phyloP scores from a whole-genome alignment of 2,797 vertebrate genomes.

The Chiroxiphia lanceolata region DNA sequence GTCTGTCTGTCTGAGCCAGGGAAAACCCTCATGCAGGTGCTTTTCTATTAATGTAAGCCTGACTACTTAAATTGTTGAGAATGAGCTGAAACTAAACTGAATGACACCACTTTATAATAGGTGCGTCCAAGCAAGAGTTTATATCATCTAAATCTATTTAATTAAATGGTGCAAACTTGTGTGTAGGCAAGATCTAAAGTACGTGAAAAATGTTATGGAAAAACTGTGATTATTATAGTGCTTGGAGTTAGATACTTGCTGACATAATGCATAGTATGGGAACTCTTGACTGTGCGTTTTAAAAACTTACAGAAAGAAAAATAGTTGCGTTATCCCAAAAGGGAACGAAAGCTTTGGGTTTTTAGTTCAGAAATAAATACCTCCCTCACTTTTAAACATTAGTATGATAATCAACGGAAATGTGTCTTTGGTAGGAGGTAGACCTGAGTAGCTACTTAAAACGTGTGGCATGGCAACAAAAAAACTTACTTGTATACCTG shows the following conservation, averaged over 20 bases:
- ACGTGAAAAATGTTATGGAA: not conserved
- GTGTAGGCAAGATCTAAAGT: constrained; percentile 1
- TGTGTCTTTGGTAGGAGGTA: not conserved
- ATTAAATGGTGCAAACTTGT: not conserved
- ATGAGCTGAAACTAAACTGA: constrained; percentile 16
- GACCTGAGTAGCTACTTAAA: not conserved
- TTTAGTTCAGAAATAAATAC: not conserved
- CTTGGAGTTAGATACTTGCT: not conserved
- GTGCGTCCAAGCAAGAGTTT: not conserved
- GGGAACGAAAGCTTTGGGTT: not conserved
- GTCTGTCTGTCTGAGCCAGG: constrained; percentile 16
- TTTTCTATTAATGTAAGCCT: not conserved
- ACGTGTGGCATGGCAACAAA: not conserved
- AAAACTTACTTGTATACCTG: not conserved
- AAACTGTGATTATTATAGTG: not conserved
- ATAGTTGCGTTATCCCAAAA: not conserved
- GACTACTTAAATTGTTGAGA: not conserved
- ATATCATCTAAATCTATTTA: not conserved
- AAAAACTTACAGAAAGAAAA: not conserved
- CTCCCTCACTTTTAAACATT: not conserved
- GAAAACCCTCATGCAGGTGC: constrained; percentile 15
- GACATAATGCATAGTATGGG: not conserved
- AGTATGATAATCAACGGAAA: not conserved
- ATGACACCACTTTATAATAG: not conserved
- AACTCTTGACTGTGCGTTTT: not conserved